Evolutionary conservation across 2,888 invertebrate species (phyloP).

Genomic region (Ormyrus labotus): DNA sequence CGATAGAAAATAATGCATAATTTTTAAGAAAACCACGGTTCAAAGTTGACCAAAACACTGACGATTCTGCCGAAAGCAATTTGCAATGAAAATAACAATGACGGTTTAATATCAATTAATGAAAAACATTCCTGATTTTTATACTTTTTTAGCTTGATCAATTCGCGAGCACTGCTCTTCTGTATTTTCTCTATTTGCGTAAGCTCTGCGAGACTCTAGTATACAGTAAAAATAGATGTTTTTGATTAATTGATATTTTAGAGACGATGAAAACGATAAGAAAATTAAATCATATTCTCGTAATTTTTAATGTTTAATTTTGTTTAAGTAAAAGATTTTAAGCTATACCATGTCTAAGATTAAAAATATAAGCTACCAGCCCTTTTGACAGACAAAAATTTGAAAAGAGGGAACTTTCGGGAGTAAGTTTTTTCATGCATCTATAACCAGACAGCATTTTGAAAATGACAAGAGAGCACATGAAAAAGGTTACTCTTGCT

Average conservation of each 20-base stretch:
- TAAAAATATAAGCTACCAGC: conserved; percentile 54
- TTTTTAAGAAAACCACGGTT: conserved; percentile 49
- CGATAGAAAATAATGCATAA: conserved; percentile 51
- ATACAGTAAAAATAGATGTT: conserved; percentile 35
- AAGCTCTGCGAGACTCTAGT: conserved; percentile 10
- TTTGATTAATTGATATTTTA: conserved; percentile 52
- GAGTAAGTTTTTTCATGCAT: conserved; percentile 42
- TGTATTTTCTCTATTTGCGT: conserved; percentile 24
- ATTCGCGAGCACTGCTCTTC: conserved; percentile 31
- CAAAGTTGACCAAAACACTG: conserved; percentile 28
- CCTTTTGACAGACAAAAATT: conserved; percentile 32
- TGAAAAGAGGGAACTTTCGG: conserved; percentile 42
- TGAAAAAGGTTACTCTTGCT: conserved; percentile 51
- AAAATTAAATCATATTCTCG: conserved; percentile 50
- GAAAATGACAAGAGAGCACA: conserved; percentile 29
- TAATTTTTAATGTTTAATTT: conserved; percentile 51
- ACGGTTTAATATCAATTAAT: conserved; percentile 47
- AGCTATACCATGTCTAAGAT: conserved; percentile 42
- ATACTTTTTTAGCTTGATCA: conserved; percentile 51
- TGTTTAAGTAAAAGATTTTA: conserved; percentile 46
- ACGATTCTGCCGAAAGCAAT: conserved; percentile 27
- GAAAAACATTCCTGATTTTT: conserved; percentile 46
- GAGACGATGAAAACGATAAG: conserved; percentile 10
- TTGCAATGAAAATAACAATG: not conserved
- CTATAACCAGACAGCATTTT: conserved; percentile 9